phyloP scores from a whole-genome alignment of 2,888 invertebrate species.

The Drymonia ruficornis region DNA sequence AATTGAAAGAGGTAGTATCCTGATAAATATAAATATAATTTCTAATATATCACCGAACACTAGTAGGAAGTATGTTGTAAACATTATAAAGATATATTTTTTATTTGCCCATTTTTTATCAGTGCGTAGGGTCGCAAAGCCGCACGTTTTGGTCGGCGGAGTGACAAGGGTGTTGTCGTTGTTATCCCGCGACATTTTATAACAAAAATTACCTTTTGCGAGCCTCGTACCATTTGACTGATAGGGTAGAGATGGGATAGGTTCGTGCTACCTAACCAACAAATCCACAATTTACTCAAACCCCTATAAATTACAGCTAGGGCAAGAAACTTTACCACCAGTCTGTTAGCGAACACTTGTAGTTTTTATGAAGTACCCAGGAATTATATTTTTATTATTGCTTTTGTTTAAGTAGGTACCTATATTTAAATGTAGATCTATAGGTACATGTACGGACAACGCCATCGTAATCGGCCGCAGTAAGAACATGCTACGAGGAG shows the following conservation, averaged over 20 bases:
- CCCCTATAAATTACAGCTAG: slow-evolving; percentile 40
- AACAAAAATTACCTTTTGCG: slow-evolving; percentile 30
- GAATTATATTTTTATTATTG: neutral
- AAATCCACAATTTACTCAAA: slow-evolving; percentile 30
- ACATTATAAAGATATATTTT: slow-evolving; percentile 8
- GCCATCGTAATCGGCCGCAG: no score
- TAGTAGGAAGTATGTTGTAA: no score
- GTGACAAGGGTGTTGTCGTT: slow-evolving; percentile 49
- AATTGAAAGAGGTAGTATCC: no score
- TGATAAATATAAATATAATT: no score
- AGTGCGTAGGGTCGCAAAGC: slow-evolving; percentile 11
- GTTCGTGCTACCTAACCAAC: slow-evolving; percentile 10
- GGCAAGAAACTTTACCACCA: slow-evolving; percentile 36
- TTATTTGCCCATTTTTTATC: slow-evolving; percentile 11
- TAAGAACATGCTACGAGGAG: no score
- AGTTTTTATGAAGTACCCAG: neutral
- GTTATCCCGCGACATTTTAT: slow-evolving; percentile 40
- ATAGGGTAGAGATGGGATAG: slow-evolving; percentile 16
- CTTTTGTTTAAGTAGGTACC: no score
- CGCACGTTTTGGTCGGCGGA: slow-evolving; percentile 22
- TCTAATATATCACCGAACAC: no score
- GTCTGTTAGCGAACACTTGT: slow-evolving; percentile 13
- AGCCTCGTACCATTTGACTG: slow-evolving; percentile 13
- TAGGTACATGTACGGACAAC: no score
- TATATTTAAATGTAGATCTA: no score